Evolutionary conservation across 1,140 invertebrate genomes (phyloP).

Genomic region (Aphelenchoides fujianensis): DNA sequence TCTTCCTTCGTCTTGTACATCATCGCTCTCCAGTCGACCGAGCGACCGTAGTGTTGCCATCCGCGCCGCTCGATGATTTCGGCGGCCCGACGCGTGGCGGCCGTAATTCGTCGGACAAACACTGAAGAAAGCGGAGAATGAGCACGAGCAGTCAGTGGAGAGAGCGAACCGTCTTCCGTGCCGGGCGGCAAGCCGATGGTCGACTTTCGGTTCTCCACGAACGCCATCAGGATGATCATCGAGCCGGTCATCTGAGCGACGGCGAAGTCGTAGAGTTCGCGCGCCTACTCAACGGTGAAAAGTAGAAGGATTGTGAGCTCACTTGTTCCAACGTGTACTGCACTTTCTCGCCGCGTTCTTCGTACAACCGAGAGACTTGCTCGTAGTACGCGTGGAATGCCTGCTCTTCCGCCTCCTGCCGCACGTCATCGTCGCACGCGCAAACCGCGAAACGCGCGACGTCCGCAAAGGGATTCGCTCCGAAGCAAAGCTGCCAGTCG

Average conservation of each 20-base stretch:
- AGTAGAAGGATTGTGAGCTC: background rate
- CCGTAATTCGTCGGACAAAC: background rate
- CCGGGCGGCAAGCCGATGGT: background rate
- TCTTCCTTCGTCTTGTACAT: conserved; percentile 1
- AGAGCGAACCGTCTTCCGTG: no score
- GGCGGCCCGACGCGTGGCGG: background rate
- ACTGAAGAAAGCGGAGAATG: no score
- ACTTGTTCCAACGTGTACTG: conserved; percentile 13
- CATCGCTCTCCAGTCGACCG: background rate
- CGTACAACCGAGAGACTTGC: background rate
- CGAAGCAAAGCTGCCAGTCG: conserved; percentile 14
- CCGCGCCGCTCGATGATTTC: background rate
- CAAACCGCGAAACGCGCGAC: background rate
- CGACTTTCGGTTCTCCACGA: background rate
- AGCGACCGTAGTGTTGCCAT: background rate
- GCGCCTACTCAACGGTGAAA: background rate
- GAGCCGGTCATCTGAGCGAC: background rate
- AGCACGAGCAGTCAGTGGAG: no score
- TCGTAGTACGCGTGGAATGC: conserved; percentile 6
- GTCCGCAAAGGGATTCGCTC: conserved; percentile 5
- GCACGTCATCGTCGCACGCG: background rate
- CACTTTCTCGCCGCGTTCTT: background rate
- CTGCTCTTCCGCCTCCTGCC: conserved; percentile 1
- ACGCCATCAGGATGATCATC: background rate
- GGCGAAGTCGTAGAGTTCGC: background rate